Conservation (phyloP, 2,113 vertebrate genomes). For the Vulpes vulpes region DNA sequence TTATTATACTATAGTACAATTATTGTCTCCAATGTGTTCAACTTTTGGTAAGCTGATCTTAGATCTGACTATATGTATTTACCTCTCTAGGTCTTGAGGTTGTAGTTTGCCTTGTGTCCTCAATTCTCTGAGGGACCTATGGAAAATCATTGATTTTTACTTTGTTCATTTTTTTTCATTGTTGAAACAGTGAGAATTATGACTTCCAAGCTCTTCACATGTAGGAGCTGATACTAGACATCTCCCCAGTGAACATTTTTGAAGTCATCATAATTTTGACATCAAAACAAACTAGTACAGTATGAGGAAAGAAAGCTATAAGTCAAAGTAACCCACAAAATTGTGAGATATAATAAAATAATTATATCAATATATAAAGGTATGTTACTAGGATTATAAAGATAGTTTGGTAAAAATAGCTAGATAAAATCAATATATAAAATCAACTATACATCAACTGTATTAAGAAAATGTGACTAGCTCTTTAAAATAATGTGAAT, state of each 20-base stretch:
- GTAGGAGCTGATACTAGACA: background rate
- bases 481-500: background rate
- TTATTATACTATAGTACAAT: background rate
- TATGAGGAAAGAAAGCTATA: background rate
- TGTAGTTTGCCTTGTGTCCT: background rate
- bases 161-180: background rate
- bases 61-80: background rate
- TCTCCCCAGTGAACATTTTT: background rate
- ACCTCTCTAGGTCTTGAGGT: background rate
- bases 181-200: background rate
- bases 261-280: background rate
- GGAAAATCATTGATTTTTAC: background rate
- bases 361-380: background rate
- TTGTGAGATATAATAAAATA: background rate
- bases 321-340: background rate
- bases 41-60: background rate
- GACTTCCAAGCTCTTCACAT: background rate
- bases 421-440: background rate
- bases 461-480: background rate
- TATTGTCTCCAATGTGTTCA: background rate
- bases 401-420: background rate
- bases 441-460: background rate
- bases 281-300: background rate
- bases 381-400: background rate
- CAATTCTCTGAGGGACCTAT: background rate